A percentile compares a stretch with the other conserved stretches of the same genome.
Evolutionary conservation across 2,797 vertebrate species (phyloP).

Genomic region (Sparidentex hasta): DNA sequence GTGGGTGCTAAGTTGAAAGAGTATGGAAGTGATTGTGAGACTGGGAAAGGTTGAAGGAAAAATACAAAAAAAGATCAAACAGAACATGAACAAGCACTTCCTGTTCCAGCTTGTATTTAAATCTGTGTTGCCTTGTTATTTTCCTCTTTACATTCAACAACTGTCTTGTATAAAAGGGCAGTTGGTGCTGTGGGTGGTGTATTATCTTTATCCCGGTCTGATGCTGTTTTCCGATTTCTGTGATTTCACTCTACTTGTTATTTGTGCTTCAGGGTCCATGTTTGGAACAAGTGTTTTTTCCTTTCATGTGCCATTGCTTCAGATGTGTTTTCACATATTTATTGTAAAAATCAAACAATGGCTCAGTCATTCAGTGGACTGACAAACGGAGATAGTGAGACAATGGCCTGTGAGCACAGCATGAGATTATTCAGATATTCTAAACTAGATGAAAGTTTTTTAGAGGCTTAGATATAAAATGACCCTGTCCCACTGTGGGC

Average conservation of each 20-base stretch:
- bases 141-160: slow-evolving; percentile 4
- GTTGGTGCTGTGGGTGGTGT: not conserved
- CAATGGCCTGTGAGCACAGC: not conserved
- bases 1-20: slow-evolving; percentile 16
- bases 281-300: slow-evolving; percentile 3
- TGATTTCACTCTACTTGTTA: not conserved
- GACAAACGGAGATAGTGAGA: not conserved
- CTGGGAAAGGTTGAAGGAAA: not conserved
- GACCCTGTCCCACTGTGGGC: not conserved
- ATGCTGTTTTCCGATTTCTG: not conserved
- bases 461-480: not conserved
- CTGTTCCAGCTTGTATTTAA: slow-evolving; percentile 12
- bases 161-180: not conserved
- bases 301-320: not conserved
- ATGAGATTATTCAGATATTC: not conserved
- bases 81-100: slow-evolving; percentile 1
- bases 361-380: not conserved
- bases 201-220: not conserved
- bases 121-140: slow-evolving; percentile 14
- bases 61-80: slow-evolving; percentile 2
- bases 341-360: slow-evolving; percentile 6
- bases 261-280: not conserved
- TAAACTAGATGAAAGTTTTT: not conserved
- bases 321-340: slow-evolving; percentile 11
- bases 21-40: slow-evolving; percentile 38